These are phyloP conservation scores for Notothenia rossii DNA, from an alignment of 2,113 vertebrate species.

Conservation along the genomic window DNA sequence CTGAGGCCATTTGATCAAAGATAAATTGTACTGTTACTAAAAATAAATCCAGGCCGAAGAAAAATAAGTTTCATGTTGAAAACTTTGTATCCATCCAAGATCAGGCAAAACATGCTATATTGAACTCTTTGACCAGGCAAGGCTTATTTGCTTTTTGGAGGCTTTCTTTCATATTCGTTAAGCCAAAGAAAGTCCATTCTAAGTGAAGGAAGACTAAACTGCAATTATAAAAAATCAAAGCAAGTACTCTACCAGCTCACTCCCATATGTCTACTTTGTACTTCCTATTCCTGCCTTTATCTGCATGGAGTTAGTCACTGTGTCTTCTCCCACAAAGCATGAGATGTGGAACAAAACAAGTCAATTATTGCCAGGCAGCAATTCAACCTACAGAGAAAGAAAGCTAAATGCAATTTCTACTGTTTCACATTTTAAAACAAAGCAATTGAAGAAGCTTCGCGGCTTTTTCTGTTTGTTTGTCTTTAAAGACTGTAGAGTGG, in stretches of 20 bases:
- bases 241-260: slow-evolving; percentile 29
- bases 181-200: slow-evolving; percentile 36
- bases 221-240: slow-evolving; percentile 45
- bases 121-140: slow-evolving; percentile 38
- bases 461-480: slow-evolving; percentile 6
- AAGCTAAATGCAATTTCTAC: slow-evolving; percentile 32
- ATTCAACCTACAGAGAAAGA: slow-evolving; percentile 4
- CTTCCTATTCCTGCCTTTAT: slow-evolving; percentile 52
- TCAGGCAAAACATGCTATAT: slow-evolving; percentile 35
- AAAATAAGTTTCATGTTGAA: slow-evolving; percentile 19
- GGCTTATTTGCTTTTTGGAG: slow-evolving; percentile 39
- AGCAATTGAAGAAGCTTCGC: background rate
- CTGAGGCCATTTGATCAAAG: slow-evolving; percentile 51
- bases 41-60: slow-evolving; percentile 52
- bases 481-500: background rate
- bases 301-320: slow-evolving; percentile 18
- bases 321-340: slow-evolving; percentile 45
- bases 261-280: slow-evolving; percentile 33
- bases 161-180: slow-evolving; percentile 34
- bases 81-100: slow-evolving; percentile 21
- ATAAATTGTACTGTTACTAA: slow-evolving; percentile 43
- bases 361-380: slow-evolving; percentile 38
- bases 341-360: slow-evolving; percentile 55
- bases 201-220: slow-evolving; percentile 24
- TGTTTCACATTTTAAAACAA: slow-evolving; percentile 38